Conservation (phyloP, 2,888 invertebrate genomes). For the Nephrotoma appendiculata region DNA sequence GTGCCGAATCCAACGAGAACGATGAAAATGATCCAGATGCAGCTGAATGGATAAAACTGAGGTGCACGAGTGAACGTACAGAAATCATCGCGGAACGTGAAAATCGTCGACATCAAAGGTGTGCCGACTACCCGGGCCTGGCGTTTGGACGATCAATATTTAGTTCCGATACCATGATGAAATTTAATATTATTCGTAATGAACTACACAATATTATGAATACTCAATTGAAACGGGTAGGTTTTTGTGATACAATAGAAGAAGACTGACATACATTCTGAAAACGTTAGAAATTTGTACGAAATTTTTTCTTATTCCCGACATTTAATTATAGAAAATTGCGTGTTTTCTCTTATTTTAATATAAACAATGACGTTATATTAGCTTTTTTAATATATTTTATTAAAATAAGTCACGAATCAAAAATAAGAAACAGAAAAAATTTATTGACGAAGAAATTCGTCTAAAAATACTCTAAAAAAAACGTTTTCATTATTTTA, state of each 20-base stretch:
- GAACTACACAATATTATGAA: slow-evolving; percentile 96
- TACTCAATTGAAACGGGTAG: slow-evolving; percentile 90
- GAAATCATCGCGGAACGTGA: slow-evolving; percentile 80
- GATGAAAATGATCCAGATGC: slow-evolving; percentile 61
- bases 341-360: neutral
- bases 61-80: slow-evolving; percentile 79
- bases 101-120: slow-evolving; percentile 54
- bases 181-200: slow-evolving; percentile 91
- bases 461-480: neutral
- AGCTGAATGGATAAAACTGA: slow-evolving; percentile 65
- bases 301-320: neutral
- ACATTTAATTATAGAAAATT: neutral
- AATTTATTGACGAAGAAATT: neutral
- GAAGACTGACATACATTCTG: neutral
- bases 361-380: slow-evolving; percentile 3
- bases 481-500: neutral
- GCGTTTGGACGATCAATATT: slow-evolving; percentile 86
- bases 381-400: neutral
- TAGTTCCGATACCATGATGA: slow-evolving; percentile 95
- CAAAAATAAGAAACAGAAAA: neutral
- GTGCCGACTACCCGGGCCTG: slow-evolving; percentile 83
- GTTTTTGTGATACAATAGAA: slow-evolving; percentile 12
- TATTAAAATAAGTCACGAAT: neutral
- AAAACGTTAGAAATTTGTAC: neutral
- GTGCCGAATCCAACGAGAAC: slow-evolving; percentile 35